Evolutionary conservation across 2,888 invertebrate genomes (phyloP).

Genomic region (Tuta absoluta): DNA sequence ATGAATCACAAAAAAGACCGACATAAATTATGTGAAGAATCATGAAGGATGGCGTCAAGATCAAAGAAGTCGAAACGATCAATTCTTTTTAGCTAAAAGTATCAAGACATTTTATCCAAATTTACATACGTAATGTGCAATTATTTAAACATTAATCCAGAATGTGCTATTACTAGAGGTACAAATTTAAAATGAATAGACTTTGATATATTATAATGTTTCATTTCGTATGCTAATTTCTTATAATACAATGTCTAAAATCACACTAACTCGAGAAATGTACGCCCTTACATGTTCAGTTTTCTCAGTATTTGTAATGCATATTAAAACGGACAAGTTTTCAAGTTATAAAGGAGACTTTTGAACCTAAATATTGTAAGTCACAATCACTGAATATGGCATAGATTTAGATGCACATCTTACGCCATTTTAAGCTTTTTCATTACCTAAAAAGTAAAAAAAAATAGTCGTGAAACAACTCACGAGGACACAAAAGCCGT

Average conservation of each 20-base stretch:
- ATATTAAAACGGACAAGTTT: not conserved
- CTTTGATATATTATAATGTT: not conserved
- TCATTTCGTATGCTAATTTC: slow-evolving; percentile 9
- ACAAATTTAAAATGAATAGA: not conserved
- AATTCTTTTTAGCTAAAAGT: not conserved
- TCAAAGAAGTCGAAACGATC: not conserved
- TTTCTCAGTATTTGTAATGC: not conserved
- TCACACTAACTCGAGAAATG: too few species aligned
- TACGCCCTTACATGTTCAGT: too few species aligned
- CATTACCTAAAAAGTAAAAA: too few species aligned
- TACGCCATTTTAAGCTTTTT: too few species aligned
- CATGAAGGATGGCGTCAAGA: not conserved
- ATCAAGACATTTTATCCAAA: not conserved
- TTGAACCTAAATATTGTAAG: not conserved
- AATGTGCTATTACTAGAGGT: not conserved
- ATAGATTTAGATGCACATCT: too few species aligned
- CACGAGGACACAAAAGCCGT: too few species aligned
- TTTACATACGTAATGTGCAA: not conserved
- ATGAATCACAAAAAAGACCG: not conserved
- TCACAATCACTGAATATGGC: not conserved
- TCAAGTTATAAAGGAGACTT: not conserved
- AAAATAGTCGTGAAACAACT: too few species aligned
- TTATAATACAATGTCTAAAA: not conserved
- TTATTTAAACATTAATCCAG: not conserved
- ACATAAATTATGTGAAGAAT: not conserved